These are phyloP conservation scores for Solen grandis DNA, from an alignment of 1,140 invertebrate species.

Conservation along the genomic window DNA sequence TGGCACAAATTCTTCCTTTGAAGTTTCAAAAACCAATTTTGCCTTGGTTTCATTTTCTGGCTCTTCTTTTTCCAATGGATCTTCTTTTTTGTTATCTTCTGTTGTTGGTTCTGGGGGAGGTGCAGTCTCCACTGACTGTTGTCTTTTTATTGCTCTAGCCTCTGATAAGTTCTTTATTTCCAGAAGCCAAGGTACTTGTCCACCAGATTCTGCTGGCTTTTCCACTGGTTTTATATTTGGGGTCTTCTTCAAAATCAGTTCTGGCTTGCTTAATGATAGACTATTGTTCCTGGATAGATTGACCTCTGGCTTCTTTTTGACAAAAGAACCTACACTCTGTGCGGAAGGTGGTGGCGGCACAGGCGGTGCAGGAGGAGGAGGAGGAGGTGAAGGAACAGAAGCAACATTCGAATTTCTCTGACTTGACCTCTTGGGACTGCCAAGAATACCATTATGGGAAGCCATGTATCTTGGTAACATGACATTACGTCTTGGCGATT, in stretches of 20 bases:
- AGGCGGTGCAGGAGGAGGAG: constrained; percentile 12
- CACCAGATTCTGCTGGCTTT: constrained; percentile 16
- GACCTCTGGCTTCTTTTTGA: constrained; percentile 15
- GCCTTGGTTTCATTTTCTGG: constrained; percentile 37
- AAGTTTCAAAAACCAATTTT: constrained; percentile 54
- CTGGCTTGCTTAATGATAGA: constrained; percentile 36
- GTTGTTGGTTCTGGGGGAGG: neutral
- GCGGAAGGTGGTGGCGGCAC: constrained; percentile 10
- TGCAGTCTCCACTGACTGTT: constrained; percentile 50
- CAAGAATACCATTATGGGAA: neutral
- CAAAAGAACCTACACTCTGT: neutral
- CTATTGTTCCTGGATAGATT: constrained; percentile 22
- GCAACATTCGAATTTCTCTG: neutral
- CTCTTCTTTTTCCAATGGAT: neutral
- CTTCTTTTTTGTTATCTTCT: neutral
- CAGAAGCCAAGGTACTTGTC: constrained; percentile 53
- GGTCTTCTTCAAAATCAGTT: constrained; percentile 46
- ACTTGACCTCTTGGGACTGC: neutral
- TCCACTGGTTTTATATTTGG: constrained; percentile 38
- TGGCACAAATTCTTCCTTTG: constrained; percentile 1
- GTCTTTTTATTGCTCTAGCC: constrained; percentile 50
- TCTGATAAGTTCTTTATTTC: constrained; percentile 64
- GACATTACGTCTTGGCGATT: constrained; percentile 39
- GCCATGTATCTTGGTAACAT: constrained; percentile 31
- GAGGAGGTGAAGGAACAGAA: constrained; percentile 16